Conservation (phyloP, 2,888 invertebrate genomes). For the Drosophila monieri region DNA sequence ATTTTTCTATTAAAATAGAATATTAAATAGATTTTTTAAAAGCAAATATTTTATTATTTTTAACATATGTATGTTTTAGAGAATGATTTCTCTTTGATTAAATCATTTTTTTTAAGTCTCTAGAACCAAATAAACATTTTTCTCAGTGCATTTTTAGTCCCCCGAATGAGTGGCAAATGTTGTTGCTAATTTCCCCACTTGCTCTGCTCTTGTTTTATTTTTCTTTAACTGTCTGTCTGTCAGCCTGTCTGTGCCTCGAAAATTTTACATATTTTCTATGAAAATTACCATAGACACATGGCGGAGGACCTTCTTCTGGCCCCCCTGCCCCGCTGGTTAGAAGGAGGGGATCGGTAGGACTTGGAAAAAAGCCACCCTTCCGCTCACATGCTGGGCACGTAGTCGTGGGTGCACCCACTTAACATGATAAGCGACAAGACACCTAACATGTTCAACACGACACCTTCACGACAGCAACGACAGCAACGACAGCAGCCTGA, state of each 20-base stretch:
- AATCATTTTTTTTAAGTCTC: too few species aligned
- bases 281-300: conserved; percentile 75
- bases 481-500: conserved; percentile 59
- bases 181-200: conserved; percentile 72
- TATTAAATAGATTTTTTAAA: too few species aligned
- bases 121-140: background rate
- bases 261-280: conserved; percentile 78
- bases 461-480: conserved; percentile 74
- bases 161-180: conserved; percentile 67
- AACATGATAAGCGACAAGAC: conserved; percentile 79
- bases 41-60: too few species aligned
- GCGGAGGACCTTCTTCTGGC: background rate
- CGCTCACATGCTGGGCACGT: conserved; percentile 66
- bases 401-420: conserved; percentile 73
- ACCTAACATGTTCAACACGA: conserved; percentile 79
- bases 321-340: background rate
- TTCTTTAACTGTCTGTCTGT: conserved; percentile 34
- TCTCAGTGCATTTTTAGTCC: conserved; percentile 3
- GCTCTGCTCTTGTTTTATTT: conserved; percentile 41
- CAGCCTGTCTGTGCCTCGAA: conserved; percentile 24
- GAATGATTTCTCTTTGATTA: background rate
- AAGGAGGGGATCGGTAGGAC: background rate
- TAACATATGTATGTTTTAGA: too few species aligned
- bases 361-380: conserved; percentile 5
- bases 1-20: too few species aligned